Evolutionary conservation across 2,797 vertebrate genomes (phyloP).

Genomic region (Rhabdophis nuchalis): DNA sequence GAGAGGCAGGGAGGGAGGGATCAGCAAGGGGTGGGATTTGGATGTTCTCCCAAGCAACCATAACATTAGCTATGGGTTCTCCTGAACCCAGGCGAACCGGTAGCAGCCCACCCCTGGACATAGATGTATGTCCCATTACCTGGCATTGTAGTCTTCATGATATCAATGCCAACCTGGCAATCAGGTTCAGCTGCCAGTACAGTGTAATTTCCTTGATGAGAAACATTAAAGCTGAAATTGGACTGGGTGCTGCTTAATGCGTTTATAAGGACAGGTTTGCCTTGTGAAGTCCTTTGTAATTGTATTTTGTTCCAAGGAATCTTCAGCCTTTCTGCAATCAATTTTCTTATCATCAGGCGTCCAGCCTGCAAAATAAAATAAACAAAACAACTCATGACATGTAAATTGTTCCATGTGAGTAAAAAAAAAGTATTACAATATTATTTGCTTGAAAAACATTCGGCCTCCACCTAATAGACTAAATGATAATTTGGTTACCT

Average conservation of each 20-base stretch:
- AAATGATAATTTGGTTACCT: background rate
- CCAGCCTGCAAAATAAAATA: constrained; percentile 77
- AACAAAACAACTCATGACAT: background rate
- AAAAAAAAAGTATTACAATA: constrained; percentile 9
- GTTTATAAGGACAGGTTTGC: constrained; percentile 86
- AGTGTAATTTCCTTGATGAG: constrained; percentile 93
- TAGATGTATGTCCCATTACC: constrained; percentile 69
- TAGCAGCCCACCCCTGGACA: too few relatives aligned
- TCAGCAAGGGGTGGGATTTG: too few relatives aligned
- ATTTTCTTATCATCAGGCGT: constrained; percentile 87
- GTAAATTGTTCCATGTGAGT: fast-evolving
- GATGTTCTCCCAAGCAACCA: too few relatives aligned
- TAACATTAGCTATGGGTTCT: too few relatives aligned
- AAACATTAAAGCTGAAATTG: constrained; percentile 89
- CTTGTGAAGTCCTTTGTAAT: constrained; percentile 85
- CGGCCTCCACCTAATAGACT: background rate
- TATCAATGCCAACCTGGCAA: constrained; percentile 86
- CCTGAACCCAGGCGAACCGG: too few relatives aligned
- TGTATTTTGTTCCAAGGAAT: constrained; percentile 88
- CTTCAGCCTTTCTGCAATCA: constrained; percentile 83
- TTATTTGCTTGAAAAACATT: background rate
- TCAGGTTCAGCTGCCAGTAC: constrained; percentile 88
- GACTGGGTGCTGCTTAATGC: constrained; percentile 48
- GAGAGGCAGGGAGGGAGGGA: too few relatives aligned
- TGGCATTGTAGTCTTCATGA: constrained; percentile 91